These are phyloP conservation scores for Dolichopus griseipennis DNA, from an alignment of 2,888 invertebrate species.

Conservation along the genomic window DNA sequence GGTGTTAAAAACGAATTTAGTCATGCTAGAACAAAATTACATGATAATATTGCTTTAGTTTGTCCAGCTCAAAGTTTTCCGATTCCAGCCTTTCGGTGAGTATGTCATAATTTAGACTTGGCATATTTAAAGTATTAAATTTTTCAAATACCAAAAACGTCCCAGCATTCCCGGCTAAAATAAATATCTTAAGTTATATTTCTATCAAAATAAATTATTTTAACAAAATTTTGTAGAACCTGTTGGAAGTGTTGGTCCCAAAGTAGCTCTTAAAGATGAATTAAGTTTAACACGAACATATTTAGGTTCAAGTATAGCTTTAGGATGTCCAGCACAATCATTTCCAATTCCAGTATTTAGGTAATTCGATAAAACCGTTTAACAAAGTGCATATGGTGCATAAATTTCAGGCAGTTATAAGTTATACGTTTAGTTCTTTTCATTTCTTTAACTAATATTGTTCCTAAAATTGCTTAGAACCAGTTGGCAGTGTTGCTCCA, in stretches of 20 bases:
- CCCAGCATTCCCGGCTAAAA: background rate
- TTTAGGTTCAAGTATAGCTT: constrained; percentile 47
- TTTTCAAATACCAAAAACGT: too few relatives aligned
- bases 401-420: too few relatives aligned
- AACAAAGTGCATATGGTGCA: too few relatives aligned
- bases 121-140: too few relatives aligned
- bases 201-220: too few relatives aligned
- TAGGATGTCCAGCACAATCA: constrained; percentile 58
- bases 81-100: constrained; percentile 25
- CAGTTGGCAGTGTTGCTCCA: constrained; percentile 48
- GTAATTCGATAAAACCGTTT: constrained; percentile 44
- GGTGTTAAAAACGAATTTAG: constrained; percentile 48
- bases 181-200: too few relatives aligned
- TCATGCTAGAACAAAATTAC: constrained; percentile 43
- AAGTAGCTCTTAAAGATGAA: constrained; percentile 61
- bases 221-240: constrained; percentile 37
- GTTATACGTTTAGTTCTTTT: background rate
- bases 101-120: constrained; percentile 25
- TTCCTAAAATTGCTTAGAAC: constrained; percentile 35
- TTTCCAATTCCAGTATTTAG: constrained; percentile 62
- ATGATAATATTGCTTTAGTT: constrained; percentile 51
- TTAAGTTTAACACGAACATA: constrained; percentile 47
- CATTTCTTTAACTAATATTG: background rate
- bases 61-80: constrained; percentile 9
- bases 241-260: constrained; percentile 49